These are phyloP conservation scores for Hippocampus guttulatus DNA, from an alignment of 2,113 vertebrate species.

Conservation along the genomic window DNA sequence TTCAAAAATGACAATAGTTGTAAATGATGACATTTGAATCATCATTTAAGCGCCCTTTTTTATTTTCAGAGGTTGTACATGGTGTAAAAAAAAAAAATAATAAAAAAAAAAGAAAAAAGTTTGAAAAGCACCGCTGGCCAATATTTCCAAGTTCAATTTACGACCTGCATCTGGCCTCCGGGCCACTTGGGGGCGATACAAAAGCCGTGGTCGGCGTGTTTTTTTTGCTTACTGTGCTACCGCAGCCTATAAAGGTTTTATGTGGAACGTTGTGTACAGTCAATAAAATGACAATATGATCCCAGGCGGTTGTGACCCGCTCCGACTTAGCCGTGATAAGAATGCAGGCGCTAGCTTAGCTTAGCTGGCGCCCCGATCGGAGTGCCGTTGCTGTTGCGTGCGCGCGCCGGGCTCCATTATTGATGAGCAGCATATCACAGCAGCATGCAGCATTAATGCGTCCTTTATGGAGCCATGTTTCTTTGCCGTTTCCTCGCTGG, in stretches of 20 bases:
- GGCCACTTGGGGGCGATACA: not conserved
- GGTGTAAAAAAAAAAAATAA: not conserved
- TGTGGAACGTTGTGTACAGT: not conserved
- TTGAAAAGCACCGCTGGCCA: not conserved
- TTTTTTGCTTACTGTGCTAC: not conserved
- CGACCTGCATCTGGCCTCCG: not conserved
- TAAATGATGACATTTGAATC: no score
- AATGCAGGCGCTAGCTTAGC: not conserved
- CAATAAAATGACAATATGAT: not conserved
- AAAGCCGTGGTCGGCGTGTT: not conserved
- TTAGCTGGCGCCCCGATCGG: not conserved
- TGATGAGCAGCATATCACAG: not conserved
- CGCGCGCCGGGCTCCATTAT: not conserved
- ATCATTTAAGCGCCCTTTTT: not conserved
- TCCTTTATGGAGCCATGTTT: conserved; percentile 4
- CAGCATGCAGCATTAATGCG: conserved; percentile 5
- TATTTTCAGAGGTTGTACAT: not conserved
- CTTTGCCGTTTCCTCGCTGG: conserved; percentile 1
- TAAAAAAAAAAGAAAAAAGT: no score
- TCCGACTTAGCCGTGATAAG: not conserved
- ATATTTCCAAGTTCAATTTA: not conserved
- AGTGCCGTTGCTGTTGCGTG: not conserved
- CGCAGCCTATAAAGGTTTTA: not conserved
- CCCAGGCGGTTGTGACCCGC: not conserved
- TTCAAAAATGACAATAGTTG: no score